Evolutionary conservation across 2,113 vertebrate species (phyloP).

Genomic region (Fukomys damarensis): DNA sequence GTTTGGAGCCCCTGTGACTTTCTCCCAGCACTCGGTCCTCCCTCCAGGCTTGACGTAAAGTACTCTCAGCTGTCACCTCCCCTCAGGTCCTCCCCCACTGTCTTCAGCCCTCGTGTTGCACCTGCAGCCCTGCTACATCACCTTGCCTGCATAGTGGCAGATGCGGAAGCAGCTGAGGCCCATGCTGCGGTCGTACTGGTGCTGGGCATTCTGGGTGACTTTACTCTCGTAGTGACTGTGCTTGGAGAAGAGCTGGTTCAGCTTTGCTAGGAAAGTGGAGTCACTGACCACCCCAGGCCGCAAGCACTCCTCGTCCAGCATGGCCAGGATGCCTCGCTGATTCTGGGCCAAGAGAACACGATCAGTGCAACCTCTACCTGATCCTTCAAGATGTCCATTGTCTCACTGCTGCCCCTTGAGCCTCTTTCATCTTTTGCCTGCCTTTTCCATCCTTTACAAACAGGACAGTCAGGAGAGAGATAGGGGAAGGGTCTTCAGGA

Average conservation of each 20-base stretch:
- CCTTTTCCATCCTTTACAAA: neutral
- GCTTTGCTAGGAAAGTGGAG: conserved; percentile 87
- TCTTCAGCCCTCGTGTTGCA: neutral
- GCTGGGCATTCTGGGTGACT: conserved; percentile 85
- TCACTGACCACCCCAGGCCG: conserved; percentile 87
- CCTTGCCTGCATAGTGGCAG: conserved; percentile 90
- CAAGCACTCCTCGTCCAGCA: conserved; percentile 90
- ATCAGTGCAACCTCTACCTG: neutral
- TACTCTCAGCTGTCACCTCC: rapidly evolving
- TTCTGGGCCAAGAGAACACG: conserved; percentile 70
- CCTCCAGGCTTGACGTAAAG: neutral
- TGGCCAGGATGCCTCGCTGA: conserved; percentile 87
- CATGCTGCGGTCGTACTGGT: conserved; percentile 82
- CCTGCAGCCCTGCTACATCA: neutral
- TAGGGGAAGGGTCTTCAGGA: neutral
- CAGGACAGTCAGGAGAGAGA: neutral
- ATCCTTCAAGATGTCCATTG: neutral
- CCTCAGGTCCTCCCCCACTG: rapidly evolving
- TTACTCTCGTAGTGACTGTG: conserved; percentile 88
- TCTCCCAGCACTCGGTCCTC: neutral
- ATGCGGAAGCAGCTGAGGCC: conserved; percentile 85
- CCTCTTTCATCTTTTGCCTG: neutral
- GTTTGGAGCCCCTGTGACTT: neutral
- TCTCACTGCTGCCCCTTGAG: neutral
- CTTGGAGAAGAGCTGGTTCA: conserved; percentile 83